phyloP scores from a whole-genome alignment of 2,888 invertebrate genomes.

The Leptura quadrifasciata region DNA sequence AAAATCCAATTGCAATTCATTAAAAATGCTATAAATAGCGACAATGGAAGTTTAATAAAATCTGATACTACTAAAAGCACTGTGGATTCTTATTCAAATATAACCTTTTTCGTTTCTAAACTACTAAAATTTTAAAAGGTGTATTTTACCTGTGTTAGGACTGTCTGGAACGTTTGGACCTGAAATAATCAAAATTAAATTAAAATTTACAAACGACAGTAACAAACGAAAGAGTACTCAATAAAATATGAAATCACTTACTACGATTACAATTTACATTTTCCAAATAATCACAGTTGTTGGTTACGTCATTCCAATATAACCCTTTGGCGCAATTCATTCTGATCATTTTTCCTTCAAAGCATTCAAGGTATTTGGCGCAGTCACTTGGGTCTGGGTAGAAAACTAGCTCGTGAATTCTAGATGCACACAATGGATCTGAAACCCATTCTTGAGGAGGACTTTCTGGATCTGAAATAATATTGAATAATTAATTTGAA shows the following conservation, averaged over 20 bases:
- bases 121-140: background rate
- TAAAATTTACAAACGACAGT: no score
- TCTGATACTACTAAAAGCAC: no score
- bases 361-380: conserved; percentile 46
- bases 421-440: conserved; percentile 47
- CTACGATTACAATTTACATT: conserved; percentile 39
- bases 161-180: background rate
- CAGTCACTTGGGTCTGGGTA: conserved; percentile 39
- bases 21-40: no score
- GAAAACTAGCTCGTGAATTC: conserved; percentile 32
- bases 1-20: no score
- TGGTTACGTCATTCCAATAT: conserved; percentile 39
- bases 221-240: no score
- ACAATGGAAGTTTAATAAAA: no score
- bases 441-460: conserved; percentile 20
- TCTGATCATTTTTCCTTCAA: conserved; percentile 28
- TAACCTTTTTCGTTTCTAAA: no score
- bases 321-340: conserved; percentile 43
- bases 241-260: conserved; percentile 16
- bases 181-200: no score
- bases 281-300: conserved; percentile 24
- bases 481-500: background rate
- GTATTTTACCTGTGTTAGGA: no score
- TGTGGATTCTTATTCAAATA: no score
- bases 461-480: background rate